These are phyloP conservation scores for Brachyrhaphis roseni DNA, from an alignment of 2,797 vertebrate species.

Conservation along the genomic window DNA sequence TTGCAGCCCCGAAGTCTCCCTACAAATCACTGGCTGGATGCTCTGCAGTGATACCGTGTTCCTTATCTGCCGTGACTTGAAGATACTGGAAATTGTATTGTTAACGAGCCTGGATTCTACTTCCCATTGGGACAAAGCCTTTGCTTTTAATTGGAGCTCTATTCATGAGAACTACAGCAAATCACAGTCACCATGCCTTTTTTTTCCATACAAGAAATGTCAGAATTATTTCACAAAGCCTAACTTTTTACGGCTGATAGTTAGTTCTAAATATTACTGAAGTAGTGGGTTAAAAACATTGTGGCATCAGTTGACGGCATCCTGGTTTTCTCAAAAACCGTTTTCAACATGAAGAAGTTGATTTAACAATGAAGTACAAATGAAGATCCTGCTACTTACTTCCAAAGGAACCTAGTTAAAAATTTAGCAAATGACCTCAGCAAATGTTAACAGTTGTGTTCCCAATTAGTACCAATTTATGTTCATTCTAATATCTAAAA, in stretches of 20 bases:
- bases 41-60: slow-evolving; percentile 58
- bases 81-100: slow-evolving; percentile 52
- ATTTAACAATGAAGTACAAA: neutral
- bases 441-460: neutral
- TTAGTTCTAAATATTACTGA: slow-evolving; percentile 60
- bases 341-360: slow-evolving; percentile 20
- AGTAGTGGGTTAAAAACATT: slow-evolving; percentile 39
- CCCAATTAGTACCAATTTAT: neutral
- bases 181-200: slow-evolving; percentile 58
- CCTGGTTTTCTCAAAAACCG: slow-evolving; percentile 34
- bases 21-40: slow-evolving; percentile 56
- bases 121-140: slow-evolving; percentile 66
- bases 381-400: neutral
- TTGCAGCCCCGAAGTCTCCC: slow-evolving; percentile 51
- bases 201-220: slow-evolving; percentile 52
- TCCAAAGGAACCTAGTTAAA: neutral
- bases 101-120: slow-evolving; percentile 70
- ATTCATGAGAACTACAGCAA: slow-evolving; percentile 65
- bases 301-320: slow-evolving; percentile 36
- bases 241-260: slow-evolving; percentile 36
- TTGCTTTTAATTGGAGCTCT: slow-evolving; percentile 72
- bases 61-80: slow-evolving; percentile 72
- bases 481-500: neutral
- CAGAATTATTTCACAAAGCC: slow-evolving; percentile 61
- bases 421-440: neutral